Evolutionary conservation across 2,113 vertebrate species (phyloP).

Genomic region (Anguilla japonica): DNA sequence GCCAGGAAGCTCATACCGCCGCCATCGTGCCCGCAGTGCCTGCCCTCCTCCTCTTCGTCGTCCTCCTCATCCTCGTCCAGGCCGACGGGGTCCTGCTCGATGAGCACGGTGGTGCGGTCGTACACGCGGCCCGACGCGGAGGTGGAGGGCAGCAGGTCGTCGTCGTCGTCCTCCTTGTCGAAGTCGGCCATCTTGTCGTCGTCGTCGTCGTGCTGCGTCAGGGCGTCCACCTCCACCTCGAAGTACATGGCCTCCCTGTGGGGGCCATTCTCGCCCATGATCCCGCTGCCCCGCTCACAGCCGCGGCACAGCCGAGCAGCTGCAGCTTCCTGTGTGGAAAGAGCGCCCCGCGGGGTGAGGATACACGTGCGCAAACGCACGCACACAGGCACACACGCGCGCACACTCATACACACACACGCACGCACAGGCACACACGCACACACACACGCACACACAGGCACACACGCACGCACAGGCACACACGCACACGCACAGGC

Average conservation of each 20-base stretch:
- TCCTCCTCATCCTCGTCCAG: conserved; percentile 79
- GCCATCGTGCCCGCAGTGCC: conserved; percentile 79
- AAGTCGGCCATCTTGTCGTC: conserved; percentile 80
- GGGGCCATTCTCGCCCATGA: conserved; percentile 94
- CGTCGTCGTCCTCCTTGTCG: conserved; percentile 76
- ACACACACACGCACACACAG: too few species aligned
- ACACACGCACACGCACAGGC: too few species aligned
- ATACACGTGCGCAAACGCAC: neutral
- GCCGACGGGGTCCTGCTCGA: conserved; percentile 90
- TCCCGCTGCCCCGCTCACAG: conserved; percentile 66
- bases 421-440: too few species aligned
- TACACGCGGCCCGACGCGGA: conserved; percentile 84
- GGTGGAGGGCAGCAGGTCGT: conserved; percentile 78
- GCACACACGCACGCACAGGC: too few species aligned
- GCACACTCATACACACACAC: too few species aligned
- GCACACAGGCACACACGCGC: too few species aligned
- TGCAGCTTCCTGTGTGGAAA: conserved; percentile 36
- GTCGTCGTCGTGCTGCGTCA: conserved; percentile 71
- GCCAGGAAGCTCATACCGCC: conserved; percentile 84
- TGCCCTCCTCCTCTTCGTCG: conserved; percentile 71
- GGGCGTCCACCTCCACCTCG: conserved; percentile 75
- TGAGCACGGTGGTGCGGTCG: conserved; percentile 95
- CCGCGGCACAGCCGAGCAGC: conserved; percentile 45
- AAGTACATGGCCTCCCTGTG: conserved; percentile 78
- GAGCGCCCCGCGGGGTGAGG: neutral